Evolutionary conservation across 2,888 invertebrate species (phyloP), one percentile per base, ranked within the genome.

Genomic region (Cremastinae sp.): DNA sequence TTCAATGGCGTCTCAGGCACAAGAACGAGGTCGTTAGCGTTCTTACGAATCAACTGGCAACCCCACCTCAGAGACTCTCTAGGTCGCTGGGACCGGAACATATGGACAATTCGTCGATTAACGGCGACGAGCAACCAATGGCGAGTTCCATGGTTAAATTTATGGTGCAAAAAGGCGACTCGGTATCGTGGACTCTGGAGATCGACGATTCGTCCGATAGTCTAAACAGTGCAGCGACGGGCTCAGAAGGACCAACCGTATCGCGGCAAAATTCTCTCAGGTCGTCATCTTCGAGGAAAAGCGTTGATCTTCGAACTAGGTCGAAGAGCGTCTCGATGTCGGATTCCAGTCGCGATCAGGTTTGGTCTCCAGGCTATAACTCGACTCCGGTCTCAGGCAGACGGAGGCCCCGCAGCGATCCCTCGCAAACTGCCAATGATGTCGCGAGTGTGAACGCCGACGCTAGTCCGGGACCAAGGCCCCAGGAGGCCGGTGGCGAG

Each of bases 181-280:
- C 96, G 0, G 95, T 96, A 43, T 95, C 96, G 84, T 96, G 95
- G 93, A 95, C 96, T 14, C 91, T 96, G 35, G 96, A 96, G 87
- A 94, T 96, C 86, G 94, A 94, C 61, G 87, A 87, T 18, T 79
- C 81, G 1, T 81, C 75, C 20, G 79, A 81, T 66, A 78, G 75
- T 18, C n/a, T 81, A 8, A 70, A 58, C 5, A 70, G 73, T 8
- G 62, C 74, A n/a, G 75, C 80, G 16, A 73, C 83, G 18, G 74
- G 28, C 28, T 28, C 81, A 51, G 80, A 80, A 59, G 45, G 72
- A 59, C 1, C 51, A 20, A 35, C 82, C 1, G 84, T 86, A 0
- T 85, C 88, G 2, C 79, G 88, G 12, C 86, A 89, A 59, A 86
- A 84, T 78, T 89, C 90, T 0, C 73, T 87, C 1, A 82, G 88